A percentile compares a stretch with the other conserved stretches of the same genome.
Evolutionary conservation across 2,888 invertebrate species (phyloP).

Genomic region (Alviniconcha strummeri): DNA sequence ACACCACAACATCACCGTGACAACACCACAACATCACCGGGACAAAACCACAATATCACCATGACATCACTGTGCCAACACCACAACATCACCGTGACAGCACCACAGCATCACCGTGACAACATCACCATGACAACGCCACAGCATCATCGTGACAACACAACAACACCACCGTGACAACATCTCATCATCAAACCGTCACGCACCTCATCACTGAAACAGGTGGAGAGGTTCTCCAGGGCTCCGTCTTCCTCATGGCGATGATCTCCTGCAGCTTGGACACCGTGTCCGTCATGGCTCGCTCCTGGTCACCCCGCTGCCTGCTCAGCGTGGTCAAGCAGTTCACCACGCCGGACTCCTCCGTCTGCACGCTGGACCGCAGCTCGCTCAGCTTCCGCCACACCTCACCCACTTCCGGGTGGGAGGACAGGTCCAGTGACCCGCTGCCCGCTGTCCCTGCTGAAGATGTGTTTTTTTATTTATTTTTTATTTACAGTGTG

Average conservation of each 20-base stretch:
- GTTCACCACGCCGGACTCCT: slow-evolving; percentile 9
- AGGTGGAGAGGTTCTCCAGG: slow-evolving; percentile 25
- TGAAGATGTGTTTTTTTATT: neutral
- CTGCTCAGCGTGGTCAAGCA: neutral
- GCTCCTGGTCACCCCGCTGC: slow-evolving; percentile 22
- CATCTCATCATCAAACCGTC: no score
- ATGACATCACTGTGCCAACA: neutral
- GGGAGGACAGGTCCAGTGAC: neutral
- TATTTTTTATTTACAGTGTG: neutral
- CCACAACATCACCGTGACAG: neutral
- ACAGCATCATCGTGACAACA: neutral
- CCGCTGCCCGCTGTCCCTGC: neutral
- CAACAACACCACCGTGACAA: no score
- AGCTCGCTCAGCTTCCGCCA: slow-evolving; percentile 17
- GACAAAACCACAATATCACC: no score
- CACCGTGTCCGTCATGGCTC: slow-evolving; percentile 21
- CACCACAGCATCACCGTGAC: neutral
- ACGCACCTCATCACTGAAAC: slow-evolving; percentile 26
- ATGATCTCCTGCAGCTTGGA: slow-evolving; percentile 30
- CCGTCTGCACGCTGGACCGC: slow-evolving; percentile 15
- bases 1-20: no score
- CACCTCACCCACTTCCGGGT: neutral
- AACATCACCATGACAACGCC: neutral
- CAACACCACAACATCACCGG: no score
- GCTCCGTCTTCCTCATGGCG: slow-evolving; percentile 29